Conservation (phyloP, 1,140 invertebrate genomes). For the Anastatus disparis region DNA sequence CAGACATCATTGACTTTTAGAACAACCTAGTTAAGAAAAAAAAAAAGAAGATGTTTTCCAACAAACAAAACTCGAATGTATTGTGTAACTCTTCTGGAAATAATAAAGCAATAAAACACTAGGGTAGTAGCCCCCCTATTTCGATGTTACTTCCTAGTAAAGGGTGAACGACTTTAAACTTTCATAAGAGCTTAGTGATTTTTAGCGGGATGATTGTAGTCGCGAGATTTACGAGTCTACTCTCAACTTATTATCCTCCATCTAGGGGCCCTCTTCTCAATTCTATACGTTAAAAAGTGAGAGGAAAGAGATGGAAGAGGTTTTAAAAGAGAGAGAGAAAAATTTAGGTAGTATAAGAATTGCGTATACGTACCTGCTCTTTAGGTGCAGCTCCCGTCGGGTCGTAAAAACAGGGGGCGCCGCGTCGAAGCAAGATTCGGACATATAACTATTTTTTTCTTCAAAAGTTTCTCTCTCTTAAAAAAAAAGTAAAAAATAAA, state of each 20-base stretch:
- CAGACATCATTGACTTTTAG: too few relatives aligned
- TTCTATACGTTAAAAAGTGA: too few relatives aligned
- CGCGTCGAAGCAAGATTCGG: neutral
- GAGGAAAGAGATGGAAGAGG: too few relatives aligned
- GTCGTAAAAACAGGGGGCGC: constrained; percentile 28
- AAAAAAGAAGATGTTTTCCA: too few relatives aligned
- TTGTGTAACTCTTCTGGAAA: too few relatives aligned
- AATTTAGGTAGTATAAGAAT: constrained; percentile 20
- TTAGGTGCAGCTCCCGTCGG: constrained; percentile 14
- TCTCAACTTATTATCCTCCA: constrained; percentile 15
- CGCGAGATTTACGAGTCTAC: constrained; percentile 19
- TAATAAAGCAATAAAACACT: neutral
- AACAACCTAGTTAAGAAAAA: too few relatives aligned
- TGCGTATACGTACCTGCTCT: neutral
- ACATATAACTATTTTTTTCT: too few relatives aligned
- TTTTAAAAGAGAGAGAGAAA: too few relatives aligned
- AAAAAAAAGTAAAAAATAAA: too few relatives aligned
- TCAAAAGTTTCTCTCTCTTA: too few relatives aligned
- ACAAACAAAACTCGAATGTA: too few relatives aligned
- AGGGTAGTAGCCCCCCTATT: neutral
- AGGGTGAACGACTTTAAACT: constrained; percentile 15
- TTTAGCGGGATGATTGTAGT: neutral
- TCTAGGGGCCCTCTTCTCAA: too few relatives aligned
- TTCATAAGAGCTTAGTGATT: neutral
- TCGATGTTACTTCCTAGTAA: neutral